These are phyloP conservation scores for Aricia artaxerxes DNA, from an alignment of 2,888 invertebrate genomes.

Conservation along the genomic window DNA sequence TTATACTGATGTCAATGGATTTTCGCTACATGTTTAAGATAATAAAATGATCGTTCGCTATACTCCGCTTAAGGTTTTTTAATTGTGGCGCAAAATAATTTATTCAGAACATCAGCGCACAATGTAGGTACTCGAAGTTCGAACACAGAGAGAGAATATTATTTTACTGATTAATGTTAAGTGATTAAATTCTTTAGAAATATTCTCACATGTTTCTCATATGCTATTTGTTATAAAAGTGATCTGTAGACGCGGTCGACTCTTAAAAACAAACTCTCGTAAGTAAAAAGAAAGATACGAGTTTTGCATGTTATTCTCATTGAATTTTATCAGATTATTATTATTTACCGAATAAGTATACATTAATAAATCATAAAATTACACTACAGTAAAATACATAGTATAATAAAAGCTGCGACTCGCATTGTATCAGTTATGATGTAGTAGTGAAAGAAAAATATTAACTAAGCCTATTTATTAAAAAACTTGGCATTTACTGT, in stretches of 20 bases:
- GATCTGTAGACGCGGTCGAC: constrained; percentile 3
- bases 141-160: constrained; percentile 34
- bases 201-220: constrained; percentile 12
- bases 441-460: background rate
- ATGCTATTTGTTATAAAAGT: constrained; percentile 7
- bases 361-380: background rate
- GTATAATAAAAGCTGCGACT: background rate
- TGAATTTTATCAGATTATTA: constrained; percentile 17
- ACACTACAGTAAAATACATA: background rate
- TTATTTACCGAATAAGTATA: background rate
- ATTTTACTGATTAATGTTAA: constrained; percentile 26
- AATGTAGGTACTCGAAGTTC: constrained; percentile 31
- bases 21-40: constrained; percentile 56
- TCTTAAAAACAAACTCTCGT: background rate
- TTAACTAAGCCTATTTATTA: background rate
- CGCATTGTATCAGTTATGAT: background rate
- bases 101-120: constrained; percentile 34
- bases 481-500: background rate
- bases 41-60: constrained; percentile 46
- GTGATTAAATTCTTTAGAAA: constrained; percentile 25
- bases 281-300: constrained; percentile 7
- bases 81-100: constrained; percentile 42
- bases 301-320: constrained; percentile 9
- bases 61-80: constrained; percentile 38
- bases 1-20: constrained; percentile 70